Conservation (phyloP, 2,888 invertebrate species). For the Ypsolopha sequella region DNA sequence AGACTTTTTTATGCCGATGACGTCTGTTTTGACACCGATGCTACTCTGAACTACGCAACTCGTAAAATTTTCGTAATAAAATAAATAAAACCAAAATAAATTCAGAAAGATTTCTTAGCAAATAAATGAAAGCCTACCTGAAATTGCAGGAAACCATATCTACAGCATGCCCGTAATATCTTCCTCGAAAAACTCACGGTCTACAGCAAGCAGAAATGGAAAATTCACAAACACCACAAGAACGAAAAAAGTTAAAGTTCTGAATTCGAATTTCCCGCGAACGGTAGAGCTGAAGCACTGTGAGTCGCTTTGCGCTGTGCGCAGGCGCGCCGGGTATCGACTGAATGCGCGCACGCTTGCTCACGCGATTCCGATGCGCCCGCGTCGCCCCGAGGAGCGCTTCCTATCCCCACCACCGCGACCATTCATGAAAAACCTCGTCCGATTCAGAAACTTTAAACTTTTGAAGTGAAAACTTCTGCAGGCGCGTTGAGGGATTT, state of each 20-base stretch:
- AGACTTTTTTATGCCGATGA: too few species aligned
- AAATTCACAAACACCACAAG: conserved; percentile 5
- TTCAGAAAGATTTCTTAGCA: not conserved
- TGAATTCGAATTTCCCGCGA: conserved; percentile 47
- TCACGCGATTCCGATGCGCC: conserved; percentile 24
- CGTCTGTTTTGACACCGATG: too few species aligned
- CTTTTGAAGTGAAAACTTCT: too few species aligned
- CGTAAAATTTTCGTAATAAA: too few species aligned
- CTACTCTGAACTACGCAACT: too few species aligned
- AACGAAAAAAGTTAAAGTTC: conserved; percentile 15
- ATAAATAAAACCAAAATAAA: not conserved
- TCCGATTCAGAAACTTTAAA: conserved; percentile 33
- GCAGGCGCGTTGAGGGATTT: too few species aligned
- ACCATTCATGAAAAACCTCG: conserved; percentile 52
- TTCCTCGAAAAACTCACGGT: not conserved
- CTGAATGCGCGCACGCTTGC: conserved; percentile 20
- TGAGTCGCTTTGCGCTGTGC: conserved; percentile 20
- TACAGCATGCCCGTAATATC: conserved; percentile 44
- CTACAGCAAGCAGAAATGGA: not conserved
- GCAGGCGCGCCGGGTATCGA: conserved; percentile 39
- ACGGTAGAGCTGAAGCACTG: conserved; percentile 17
- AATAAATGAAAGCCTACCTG: conserved; percentile 33
- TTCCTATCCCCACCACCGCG: conserved; percentile 25
- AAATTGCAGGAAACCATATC: conserved; percentile 46
- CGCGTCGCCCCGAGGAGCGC: conserved; percentile 18